Evolutionary conservation across 2,113 vertebrate species (phyloP), one percentile per base, ranked within the genome.

Genomic region (Melanerpes aurifrons): DNA sequence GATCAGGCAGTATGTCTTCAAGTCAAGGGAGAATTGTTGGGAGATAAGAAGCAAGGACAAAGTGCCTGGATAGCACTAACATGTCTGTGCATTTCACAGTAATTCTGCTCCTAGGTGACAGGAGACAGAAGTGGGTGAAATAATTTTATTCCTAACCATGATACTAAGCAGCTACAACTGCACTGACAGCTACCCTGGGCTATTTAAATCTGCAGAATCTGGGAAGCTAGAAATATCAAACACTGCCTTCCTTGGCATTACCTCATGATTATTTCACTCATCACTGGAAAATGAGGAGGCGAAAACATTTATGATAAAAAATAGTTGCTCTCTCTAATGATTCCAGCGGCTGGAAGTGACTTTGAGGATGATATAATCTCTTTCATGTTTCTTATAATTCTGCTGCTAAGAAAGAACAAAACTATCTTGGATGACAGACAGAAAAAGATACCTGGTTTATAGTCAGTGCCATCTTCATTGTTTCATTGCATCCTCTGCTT

Each of bases 251-350:
- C 79, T 61, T 76, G 64, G 85, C 72, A 94, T 74, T 95, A 94
- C 68, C 47, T 91, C 91, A 87, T 59, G 75, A 77, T 87, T 95
- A 82, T 47, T 89, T 89, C 82, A 80, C 63, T 91, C 81, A 87
- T 73, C 11, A 1, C 61, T 87, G 32, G 57, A 89, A 75, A 96
- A 95, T 47, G 53, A 32, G 28, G 57, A 82, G 47, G 47, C 50
- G 79, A 90, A 96, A 93, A 76, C 50, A 25, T 72, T 95, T 84
- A 90, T 28, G 47, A 79, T 50, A 62, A 75, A 90, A 94, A 88
- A 72, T 35, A 14, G 35, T 10, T 87, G n/a, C 2, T 58, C 43
- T 74, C 22, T 61, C 32, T 88, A 88, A 56, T 50, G 70, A 69
- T 86, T 95, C 54, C 62, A 81, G 45, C 84, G 56, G 29, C 58